phyloP scores from a whole-genome alignment of 2,888 invertebrate species.

The Cephus runcator region DNA sequence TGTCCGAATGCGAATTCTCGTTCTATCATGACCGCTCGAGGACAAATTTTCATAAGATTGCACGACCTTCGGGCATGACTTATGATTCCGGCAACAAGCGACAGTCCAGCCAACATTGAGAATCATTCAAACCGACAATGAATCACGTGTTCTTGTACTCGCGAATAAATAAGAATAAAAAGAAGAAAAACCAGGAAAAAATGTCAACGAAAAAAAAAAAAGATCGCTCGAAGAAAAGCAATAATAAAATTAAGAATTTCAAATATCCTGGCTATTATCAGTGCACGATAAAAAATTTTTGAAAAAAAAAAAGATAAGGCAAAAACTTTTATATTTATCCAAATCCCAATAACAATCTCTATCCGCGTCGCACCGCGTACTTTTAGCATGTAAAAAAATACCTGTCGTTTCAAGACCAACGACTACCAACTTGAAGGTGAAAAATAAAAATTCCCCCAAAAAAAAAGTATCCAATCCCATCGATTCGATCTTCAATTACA shows the following conservation, averaged over 20 bases:
- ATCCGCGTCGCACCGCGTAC: no score
- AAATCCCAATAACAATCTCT: background rate
- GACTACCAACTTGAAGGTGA: background rate
- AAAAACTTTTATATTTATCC: background rate
- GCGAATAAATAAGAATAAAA: background rate
- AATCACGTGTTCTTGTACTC: background rate
- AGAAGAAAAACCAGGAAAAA: background rate
- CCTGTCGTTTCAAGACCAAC: background rate
- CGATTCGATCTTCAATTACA: background rate
- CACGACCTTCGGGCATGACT: constrained; percentile 49
- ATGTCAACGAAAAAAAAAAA: background rate
- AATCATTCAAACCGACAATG: background rate
- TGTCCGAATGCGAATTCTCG: constrained; percentile 11
- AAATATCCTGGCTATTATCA: background rate
- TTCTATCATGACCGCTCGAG: constrained; percentile 27
- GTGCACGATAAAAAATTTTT: background rate
- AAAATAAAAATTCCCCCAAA: no score
- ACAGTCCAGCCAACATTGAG: background rate
- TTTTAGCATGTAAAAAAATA: background rate
- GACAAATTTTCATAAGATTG: constrained; percentile 31
- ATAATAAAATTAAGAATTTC: background rate
- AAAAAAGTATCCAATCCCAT: background rate
- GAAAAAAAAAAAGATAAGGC: background rate
- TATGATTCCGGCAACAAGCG: constrained; percentile 52
- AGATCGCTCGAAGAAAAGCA: background rate